A percentile compares a stretch with the other conserved stretches of the same genome.
These are phyloP conservation scores for Grammomys surdaster DNA, from an alignment of 2,113 vertebrate species.

Conservation along the genomic window DNA sequence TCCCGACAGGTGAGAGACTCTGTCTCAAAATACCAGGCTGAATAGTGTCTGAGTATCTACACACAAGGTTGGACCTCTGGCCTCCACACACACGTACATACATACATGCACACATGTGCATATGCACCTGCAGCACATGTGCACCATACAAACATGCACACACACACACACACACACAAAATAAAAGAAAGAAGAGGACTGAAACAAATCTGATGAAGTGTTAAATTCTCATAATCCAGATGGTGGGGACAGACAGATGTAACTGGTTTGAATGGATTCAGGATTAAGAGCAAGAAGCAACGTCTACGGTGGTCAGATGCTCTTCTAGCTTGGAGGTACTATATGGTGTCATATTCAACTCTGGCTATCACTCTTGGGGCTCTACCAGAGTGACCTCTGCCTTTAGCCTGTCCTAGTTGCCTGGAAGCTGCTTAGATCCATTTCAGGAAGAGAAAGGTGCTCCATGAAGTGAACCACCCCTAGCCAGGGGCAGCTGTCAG, in stretches of 20 bases:
- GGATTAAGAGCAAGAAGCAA: not conserved
- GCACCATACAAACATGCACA: not conserved
- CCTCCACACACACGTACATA: not conserved
- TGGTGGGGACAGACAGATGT: not conserved
- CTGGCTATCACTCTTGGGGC: too few species aligned
- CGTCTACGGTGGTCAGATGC: not conserved
- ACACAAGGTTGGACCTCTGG: not conserved
- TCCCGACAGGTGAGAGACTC: not conserved
- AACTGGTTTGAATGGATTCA: not conserved
- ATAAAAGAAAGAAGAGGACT: not conserved
- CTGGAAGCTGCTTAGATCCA: not conserved
- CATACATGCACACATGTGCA: not conserved
- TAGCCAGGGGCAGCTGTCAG: not conserved
- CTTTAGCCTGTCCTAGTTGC: not conserved
- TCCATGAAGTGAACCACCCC: not conserved
- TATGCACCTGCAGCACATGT: not conserved
- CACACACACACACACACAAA: not conserved
- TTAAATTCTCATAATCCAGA: not conserved
- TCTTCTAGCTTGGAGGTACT: not conserved
- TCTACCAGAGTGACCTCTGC: not conserved
- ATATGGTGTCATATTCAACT: not conserved
- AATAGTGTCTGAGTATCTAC: not conserved
- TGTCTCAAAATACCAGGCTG: not conserved
- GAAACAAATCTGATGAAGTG: not conserved
- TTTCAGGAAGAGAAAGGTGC: not conserved